phyloP scores from a whole-genome alignment of 2,888 invertebrate genomes.

The Cyclophora albipunctata region DNA sequence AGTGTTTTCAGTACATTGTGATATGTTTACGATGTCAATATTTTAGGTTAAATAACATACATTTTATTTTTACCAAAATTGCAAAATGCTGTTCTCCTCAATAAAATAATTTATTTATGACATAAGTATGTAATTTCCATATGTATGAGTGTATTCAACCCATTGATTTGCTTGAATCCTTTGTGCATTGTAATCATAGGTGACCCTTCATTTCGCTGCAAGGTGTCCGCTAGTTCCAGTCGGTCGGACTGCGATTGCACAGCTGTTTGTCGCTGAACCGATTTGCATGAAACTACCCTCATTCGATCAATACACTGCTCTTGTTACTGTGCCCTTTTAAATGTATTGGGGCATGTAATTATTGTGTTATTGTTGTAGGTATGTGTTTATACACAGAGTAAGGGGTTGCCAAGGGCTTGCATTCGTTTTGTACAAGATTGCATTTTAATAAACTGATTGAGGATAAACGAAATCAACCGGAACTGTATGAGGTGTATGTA shows the following conservation, averaged over 20 bases:
- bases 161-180: no score
- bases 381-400: not conserved
- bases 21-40: no score
- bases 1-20: no score
- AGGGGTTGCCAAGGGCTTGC: not conserved
- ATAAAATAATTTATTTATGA: no score
- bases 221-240: slow-evolving; percentile 16
- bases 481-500: no score
- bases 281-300: not conserved
- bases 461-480: no score
- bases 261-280: slow-evolving; percentile 9
- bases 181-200: no score
- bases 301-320: not conserved
- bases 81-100: no score
- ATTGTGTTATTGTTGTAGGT: not conserved
- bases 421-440: not conserved
- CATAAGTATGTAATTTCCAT: no score
- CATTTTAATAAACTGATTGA: not conserved
- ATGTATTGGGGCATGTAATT: not conserved
- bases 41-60: no score
- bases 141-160: no score
- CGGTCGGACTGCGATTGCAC: slow-evolving; percentile 17
- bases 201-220: not conserved
- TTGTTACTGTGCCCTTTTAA: not conserved
- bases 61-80: no score